Conservation (phyloP, 2,113 vertebrate species). For the Paradisaea rubra region DNA sequence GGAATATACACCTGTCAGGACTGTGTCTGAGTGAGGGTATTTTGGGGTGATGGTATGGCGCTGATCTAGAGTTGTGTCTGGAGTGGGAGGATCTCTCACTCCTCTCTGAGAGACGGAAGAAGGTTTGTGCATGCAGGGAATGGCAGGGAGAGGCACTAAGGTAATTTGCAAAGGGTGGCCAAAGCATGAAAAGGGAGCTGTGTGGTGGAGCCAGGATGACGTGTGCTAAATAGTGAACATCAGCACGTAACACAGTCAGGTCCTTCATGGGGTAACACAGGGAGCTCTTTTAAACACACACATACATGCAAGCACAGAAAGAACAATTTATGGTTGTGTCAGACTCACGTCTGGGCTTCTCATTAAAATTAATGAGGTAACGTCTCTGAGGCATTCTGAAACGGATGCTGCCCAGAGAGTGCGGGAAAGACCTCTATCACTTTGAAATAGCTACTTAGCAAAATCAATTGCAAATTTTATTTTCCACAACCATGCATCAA, state of each 20-base stretch:
- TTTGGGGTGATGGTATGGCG: background rate
- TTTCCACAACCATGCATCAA: background rate
- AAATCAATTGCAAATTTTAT: conserved; percentile 7
- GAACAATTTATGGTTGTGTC: conserved; percentile 66
- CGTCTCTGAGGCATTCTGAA: conserved; percentile 53
- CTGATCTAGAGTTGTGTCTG: background rate
- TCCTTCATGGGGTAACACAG: conserved; percentile 54
- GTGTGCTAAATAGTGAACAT: background rate
- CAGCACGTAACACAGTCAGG: conserved; percentile 37
- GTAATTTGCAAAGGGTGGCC: background rate
- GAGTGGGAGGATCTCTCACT: background rate
- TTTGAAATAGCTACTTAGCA: conserved; percentile 1
- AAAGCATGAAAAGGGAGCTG: conserved; percentile 33
- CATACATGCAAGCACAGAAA: background rate
- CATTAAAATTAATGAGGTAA: conserved; percentile 74
- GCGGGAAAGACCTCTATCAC: background rate
- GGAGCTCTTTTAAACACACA: conserved; percentile 17
- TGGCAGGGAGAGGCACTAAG: background rate
- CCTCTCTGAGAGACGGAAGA: background rate
- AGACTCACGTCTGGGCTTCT: conserved; percentile 58
- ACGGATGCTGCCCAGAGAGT: conserved; percentile 25
- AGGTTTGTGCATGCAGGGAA: background rate
- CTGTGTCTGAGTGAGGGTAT: background rate
- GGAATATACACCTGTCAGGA: background rate
- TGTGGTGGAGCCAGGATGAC: conserved; percentile 35